Base-by-base conservation (phyloP, 2,888 invertebrate genomes). In the Campoplex capitator region DNA sequence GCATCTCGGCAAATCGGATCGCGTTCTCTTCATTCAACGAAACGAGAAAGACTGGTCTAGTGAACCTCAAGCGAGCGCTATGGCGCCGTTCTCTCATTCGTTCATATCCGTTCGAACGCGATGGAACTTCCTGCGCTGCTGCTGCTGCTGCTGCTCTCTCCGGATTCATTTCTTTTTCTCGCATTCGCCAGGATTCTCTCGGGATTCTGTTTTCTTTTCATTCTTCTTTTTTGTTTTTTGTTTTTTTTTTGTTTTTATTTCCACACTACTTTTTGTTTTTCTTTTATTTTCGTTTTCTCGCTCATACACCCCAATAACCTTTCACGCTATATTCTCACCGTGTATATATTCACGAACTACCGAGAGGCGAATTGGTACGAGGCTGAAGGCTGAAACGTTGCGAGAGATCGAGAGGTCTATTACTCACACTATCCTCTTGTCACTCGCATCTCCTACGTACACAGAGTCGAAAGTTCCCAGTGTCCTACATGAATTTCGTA, bases 51-150 rank as follows among this genome's bases (percentile, higher is more conserved):
- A 80, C 80, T 65, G 65, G 71, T 58, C 73, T 68, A 48, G 77
- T 77, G 67, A 77, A 77, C 81, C 73, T 80, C 70, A 56, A 51
- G 62, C 77, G 51, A 35, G 56, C 38, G 38, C 70, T 58, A 38
- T 62, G 70, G 73, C 71, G 62, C 83, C 45, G 48, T 80, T 83
- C 79, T 62, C 62, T 79, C 86, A 75, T 86, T 84, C 80, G 84
- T 84, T 80, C 80, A 84, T 84, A 86, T 86, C 86, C 86, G 86
- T 80, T 82, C 79, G 86, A 86, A 79, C 83, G 75, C 62, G 86
- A 86, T 86, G 83, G 86, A 79, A 86, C 83, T 86, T 85, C 78
- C 80, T 67, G 75, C 54, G 75, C 80, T 74, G 71, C 73, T 78
- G 73, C 77, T 70, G 54, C 56, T 42, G 75, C 80, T 74, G 71